A percentile compares a stretch with the other conserved stretches of the same genome.
Conservation (phyloP, 2,113 vertebrate genomes). For the Cranoglanis bouderius region DNA sequence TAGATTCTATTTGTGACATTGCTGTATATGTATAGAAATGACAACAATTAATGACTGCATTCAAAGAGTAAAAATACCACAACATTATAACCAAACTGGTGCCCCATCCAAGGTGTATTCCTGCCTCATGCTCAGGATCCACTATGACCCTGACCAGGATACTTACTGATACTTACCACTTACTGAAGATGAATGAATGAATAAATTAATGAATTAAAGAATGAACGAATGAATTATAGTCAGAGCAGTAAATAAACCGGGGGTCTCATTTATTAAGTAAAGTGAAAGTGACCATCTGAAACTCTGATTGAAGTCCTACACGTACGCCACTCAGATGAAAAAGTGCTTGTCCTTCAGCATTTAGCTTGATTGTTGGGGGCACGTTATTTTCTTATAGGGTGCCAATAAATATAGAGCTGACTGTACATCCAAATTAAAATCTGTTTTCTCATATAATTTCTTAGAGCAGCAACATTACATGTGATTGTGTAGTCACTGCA, state of each 20-base stretch:
- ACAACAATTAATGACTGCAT: not conserved
- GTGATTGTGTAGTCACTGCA: not conserved
- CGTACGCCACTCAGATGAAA: not conserved
- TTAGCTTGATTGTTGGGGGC: not conserved
- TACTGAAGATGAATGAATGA: not conserved
- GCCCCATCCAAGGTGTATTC: not conserved
- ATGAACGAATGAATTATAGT: not conserved
- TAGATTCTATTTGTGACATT: not conserved
- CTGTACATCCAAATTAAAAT: not conserved
- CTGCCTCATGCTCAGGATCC: not conserved
- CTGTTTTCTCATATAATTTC: not conserved
- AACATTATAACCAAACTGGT: not conserved
- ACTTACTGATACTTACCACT: too few species aligned
- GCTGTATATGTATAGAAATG: not conserved
- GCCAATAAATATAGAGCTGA: not conserved
- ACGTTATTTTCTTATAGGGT: not conserved
- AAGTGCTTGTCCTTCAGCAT: not conserved
- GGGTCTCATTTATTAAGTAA: not conserved
- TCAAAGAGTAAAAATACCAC: slow-evolving; percentile 18
- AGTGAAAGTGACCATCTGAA: not conserved
- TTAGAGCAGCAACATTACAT: not conserved
- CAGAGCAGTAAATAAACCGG: not conserved
- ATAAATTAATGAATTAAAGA: not conserved
- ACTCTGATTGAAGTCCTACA: not conserved
- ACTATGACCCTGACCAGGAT: not conserved